phyloP scores from a whole-genome alignment of 2,888 invertebrate genomes.

The Synanthedon tipuliformis region DNA sequence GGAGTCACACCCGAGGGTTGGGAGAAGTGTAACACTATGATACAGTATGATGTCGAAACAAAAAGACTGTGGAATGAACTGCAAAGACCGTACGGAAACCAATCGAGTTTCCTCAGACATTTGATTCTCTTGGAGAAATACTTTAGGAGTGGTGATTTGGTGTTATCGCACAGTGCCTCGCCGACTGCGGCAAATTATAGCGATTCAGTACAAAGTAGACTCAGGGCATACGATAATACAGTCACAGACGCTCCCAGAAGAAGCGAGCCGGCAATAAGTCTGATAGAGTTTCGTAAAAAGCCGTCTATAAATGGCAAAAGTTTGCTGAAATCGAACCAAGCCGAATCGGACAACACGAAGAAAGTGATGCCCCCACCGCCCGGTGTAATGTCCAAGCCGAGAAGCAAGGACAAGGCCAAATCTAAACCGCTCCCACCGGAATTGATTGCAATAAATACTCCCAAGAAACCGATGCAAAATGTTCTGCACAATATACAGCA shows the following conservation, averaged over 20 bases:
- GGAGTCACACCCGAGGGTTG: slow-evolving; percentile 85
- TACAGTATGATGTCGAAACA: slow-evolving; percentile 87
- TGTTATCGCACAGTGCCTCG: slow-evolving; percentile 78
- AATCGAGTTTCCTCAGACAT: slow-evolving; percentile 86
- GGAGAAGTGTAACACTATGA: slow-evolving; percentile 82
- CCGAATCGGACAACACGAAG: slow-evolving; percentile 32
- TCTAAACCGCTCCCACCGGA: slow-evolving; percentile 65
- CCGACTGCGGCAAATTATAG: slow-evolving; percentile 82
- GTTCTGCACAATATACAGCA: slow-evolving; percentile 62
- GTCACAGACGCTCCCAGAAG: slow-evolving; percentile 35
- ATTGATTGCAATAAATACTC: slow-evolving; percentile 69
- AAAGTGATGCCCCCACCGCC: slow-evolving; percentile 50
- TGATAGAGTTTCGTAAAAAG: slow-evolving; percentile 58
- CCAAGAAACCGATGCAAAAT: slow-evolving; percentile 58
- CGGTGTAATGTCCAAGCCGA: slow-evolving; percentile 29
- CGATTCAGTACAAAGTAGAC: slow-evolving; percentile 81
- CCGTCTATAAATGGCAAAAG: slow-evolving; percentile 56
- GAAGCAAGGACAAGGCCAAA: slow-evolving; percentile 39
- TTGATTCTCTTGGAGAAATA: slow-evolving; percentile 85
- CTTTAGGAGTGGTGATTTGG: slow-evolving; percentile 82
- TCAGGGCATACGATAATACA: slow-evolving; percentile 80
- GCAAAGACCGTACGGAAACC: slow-evolving; percentile 88
- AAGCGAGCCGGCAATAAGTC: slow-evolving; percentile 38
- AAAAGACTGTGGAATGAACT: slow-evolving; percentile 84
- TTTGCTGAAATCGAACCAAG: slow-evolving; percentile 48